Evolutionary conservation across 2,797 vertebrate species (phyloP), one percentile per base, ranked within the genome.

Genomic region (Malurus leucopterus): DNA sequence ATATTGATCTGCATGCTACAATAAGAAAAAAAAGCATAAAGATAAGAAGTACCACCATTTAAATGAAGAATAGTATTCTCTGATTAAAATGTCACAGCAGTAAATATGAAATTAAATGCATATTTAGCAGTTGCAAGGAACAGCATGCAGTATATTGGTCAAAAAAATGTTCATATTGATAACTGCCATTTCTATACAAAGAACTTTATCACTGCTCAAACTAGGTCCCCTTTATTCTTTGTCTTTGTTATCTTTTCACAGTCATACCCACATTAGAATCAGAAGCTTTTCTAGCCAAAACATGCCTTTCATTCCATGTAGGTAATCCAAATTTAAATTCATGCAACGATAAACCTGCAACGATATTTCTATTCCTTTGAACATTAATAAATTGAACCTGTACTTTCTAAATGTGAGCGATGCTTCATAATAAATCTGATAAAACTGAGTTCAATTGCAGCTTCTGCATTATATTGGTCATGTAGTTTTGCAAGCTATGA

Each of bases 51-150:
- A 59, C 11, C 13, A 50, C 12, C 24, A 50, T 72, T 93, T 67
- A 88, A 81, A 84, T 57, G 53, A 86, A 73, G 38, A 91, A 53
- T 72, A 26, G 23, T 49, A 14, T n/a, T 74, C 20, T 69, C 41
- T 30, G 19, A 77, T 15, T 74, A 61, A 84, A 92, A 70, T 18
- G 2, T 50, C 32, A 63, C 17, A 50, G 36, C 32, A 67, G 38
- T 44, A 93, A 87, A 86, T 78, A 76, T 10, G 50, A 49, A 76
- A 88, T 84, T 79, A 82, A 92, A 88, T 70, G 11, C 17, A 59
- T 68, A 38, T 91, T 85, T 70, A 89, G 6, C 17, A 58, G 11
- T 36, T 80, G 26, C 30, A 58, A 80, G 19, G 26, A 87, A 32
- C 21, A 84, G 30, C 23, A 67, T 59, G 32, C 15, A 75, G 18